Base-by-base conservation (phyloP, 2,888 invertebrate genomes). In the Invenusta paracnida region DNA sequence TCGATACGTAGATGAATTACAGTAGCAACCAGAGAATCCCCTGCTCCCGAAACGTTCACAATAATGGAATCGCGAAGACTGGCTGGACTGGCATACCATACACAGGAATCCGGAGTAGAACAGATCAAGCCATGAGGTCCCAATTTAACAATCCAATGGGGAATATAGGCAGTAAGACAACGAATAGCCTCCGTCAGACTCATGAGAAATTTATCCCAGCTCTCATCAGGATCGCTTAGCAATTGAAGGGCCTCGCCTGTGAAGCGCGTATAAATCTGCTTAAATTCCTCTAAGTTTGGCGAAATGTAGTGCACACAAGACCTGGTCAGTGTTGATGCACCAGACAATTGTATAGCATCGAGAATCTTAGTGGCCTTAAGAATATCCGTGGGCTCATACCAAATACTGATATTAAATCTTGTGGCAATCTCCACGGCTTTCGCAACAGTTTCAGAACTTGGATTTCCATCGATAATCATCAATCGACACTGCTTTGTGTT, bases 341-440 rank as follows among this genome's bases (percentile, higher is more conserved):
- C 1, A 0, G 27, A 2, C 2, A 23, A 23, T 17, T 84, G 25
- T 5, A 84, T 0, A 73, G 67, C 2, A 66, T 84, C 28, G 29
- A 85, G 0, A 23, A 85, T 94, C 91, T 95, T 95, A 0, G 92
- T 91, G 0, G 95, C 95, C 90, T 95, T 95, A 88, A 94, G 93
- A 89, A 94, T 92, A 89, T 96, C 96, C 0, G 96, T 96, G 0
- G 96, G 96, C 90, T 97, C 97, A 90, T 94, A 96, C 93, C 96
- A 95, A 2, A 96, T 29, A n/a, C 27, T 27, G n/a, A 85, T 67
- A 13, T 29, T 17, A 29, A 29, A 28, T 66, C 0, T 11, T 5
- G 30, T 5, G 27, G 85, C 30, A 17, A 29, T n/a, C 17, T 48
- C 31, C n/a, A 48, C 17, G 13, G 85, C 85, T 23, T n/a, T 17